A percentile compares a stretch with the other conserved stretches of the same genome.
These are phyloP conservation scores for Brenthis daphne DNA, from an alignment of 2,888 invertebrate species.

Conservation along the genomic window DNA sequence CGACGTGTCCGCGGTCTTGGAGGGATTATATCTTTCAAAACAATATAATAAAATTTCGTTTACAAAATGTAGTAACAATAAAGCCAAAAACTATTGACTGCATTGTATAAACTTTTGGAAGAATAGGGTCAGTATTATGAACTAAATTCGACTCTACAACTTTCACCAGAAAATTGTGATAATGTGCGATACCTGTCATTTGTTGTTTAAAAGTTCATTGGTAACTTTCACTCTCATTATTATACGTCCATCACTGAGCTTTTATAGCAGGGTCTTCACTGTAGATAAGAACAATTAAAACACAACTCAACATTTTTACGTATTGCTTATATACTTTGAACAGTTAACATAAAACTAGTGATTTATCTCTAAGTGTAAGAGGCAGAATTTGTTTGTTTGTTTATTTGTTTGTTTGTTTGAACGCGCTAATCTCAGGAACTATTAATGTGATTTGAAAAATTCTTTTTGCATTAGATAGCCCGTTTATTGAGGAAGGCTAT, in stretches of 20 bases:
- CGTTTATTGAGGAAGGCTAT: too few relatives aligned
- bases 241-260: slow-evolving; percentile 25
- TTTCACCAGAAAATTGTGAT: slow-evolving; percentile 72
- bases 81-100: slow-evolving; percentile 4
- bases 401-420: too few relatives aligned
- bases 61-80: neutral
- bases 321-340: too few relatives aligned
- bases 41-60: neutral
- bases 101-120: neutral
- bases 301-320: neutral
- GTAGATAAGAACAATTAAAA: neutral
- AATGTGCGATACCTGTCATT: slow-evolving; percentile 71
- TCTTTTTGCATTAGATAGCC: too few relatives aligned
- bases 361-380: too few relatives aligned
- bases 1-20: too few relatives aligned
- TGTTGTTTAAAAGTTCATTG: slow-evolving; percentile 61
- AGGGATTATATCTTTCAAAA: too few relatives aligned
- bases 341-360: too few relatives aligned
- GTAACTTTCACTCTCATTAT: slow-evolving; percentile 69
- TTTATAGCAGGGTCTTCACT: slow-evolving; percentile 42
- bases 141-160: slow-evolving; percentile 45
- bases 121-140: slow-evolving; percentile 34
- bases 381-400: too few relatives aligned
- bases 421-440: too few relatives aligned
- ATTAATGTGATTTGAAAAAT: too few relatives aligned